Evolutionary conservation across 2,113 vertebrate species (phyloP).

Genomic region (Procavia capensis): DNA sequence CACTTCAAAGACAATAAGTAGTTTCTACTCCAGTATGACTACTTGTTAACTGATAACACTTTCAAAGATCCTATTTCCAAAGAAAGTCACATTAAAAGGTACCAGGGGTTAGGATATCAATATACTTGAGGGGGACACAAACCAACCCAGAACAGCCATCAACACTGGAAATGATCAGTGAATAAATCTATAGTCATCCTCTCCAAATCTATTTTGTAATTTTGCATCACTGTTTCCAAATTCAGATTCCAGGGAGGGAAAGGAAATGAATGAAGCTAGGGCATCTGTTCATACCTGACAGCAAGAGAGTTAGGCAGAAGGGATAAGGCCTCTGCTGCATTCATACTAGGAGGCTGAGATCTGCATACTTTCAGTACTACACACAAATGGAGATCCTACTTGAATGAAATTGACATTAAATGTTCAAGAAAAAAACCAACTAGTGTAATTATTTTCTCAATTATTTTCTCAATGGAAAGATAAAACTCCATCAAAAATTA

Average conservation of each 20-base stretch:
- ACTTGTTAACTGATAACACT: background rate
- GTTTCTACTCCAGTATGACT: background rate
- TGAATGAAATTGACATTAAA: background rate
- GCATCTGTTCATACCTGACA: background rate
- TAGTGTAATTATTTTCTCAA: background rate
- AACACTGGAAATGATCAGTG: background rate
- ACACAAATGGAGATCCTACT: background rate
- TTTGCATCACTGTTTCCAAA: background rate
- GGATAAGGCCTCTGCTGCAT: background rate
- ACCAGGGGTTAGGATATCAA: background rate
- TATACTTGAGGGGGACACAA: background rate
- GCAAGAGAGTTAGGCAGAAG: background rate
- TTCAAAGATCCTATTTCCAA: background rate
- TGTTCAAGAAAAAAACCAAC: background rate
- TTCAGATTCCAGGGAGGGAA: background rate
- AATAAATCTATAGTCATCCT: too few species aligned
- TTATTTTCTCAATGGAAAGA: slow-evolving; percentile 27
- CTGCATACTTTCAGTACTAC: background rate
- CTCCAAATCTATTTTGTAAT: background rate
- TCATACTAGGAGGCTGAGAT: background rate
- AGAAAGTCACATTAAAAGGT: background rate
- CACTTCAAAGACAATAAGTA: background rate
- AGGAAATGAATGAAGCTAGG: background rate
- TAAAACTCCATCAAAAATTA: background rate
- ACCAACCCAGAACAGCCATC: background rate